Conservation (phyloP, 2,113 vertebrate genomes). For the Cricetomys ansorgei region DNA sequence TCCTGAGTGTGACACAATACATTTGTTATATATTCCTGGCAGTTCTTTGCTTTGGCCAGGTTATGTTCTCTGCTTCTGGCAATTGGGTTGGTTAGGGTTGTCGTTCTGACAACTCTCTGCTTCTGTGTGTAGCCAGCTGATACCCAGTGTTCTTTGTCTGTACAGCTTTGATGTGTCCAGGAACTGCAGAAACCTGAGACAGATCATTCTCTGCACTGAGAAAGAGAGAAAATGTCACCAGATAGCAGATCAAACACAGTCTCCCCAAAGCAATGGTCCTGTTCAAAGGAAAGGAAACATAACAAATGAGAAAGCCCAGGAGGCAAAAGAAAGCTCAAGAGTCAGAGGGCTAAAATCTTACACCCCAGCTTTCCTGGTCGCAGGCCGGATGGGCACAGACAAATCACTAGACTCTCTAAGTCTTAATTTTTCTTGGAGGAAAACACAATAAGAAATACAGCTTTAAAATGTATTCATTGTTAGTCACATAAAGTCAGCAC, state of each 20-base stretch:
- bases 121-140: background rate
- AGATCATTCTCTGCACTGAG: background rate
- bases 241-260: conserved; percentile 44
- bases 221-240: background rate
- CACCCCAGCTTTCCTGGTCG: background rate
- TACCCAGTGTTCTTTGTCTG: background rate
- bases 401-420: background rate
- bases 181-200: conserved; percentile 8
- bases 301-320: background rate
- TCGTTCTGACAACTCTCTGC: conserved; percentile 19
- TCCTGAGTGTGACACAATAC: no score
- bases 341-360: background rate
- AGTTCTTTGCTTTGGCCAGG: background rate
- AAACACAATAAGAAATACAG: conserved; percentile 8
- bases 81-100: background rate
- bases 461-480: conserved; percentile 20
- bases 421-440: background rate
- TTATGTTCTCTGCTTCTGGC: background rate
- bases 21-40: rapidly evolving
- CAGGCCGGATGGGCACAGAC: background rate
- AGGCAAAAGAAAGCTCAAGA: background rate
- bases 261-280: conserved; percentile 12
- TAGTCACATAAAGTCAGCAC: background rate
- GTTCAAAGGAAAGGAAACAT: conserved; percentile 14
- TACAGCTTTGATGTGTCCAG: background rate